Conservation (phyloP, 2,797 vertebrate species). For the Mycteria americana region DNA sequence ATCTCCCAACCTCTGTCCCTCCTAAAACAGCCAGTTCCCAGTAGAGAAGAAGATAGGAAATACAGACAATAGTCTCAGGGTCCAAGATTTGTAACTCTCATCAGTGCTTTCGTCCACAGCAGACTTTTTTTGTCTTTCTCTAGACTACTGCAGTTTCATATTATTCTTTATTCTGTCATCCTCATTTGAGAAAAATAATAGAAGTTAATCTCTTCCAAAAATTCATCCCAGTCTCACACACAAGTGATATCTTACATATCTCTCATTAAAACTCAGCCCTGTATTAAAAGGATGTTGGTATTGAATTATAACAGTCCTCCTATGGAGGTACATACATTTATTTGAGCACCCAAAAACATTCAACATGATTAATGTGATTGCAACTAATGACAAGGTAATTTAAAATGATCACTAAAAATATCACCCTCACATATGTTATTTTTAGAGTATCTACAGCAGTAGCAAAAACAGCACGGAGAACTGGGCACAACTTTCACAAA, state of each 20-base stretch:
- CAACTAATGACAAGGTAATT: conserved; percentile 1
- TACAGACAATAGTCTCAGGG: not conserved
- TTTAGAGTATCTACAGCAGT: conserved; percentile 30
- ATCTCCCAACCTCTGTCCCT: not conserved
- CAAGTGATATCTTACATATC: not conserved
- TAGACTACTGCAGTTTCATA: not conserved
- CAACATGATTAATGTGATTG: conserved; percentile 10
- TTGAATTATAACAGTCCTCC: not conserved
- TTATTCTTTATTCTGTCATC: not conserved
- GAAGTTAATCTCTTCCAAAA: not conserved
- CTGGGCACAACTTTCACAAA: conserved; percentile 55
- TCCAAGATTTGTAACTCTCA: not conserved
- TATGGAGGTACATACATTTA: not conserved
- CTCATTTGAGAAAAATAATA: not conserved
- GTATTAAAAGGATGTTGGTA: not conserved
- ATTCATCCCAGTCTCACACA: not conserved
- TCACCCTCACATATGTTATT: conserved; percentile 21
- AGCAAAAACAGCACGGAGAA: conserved; percentile 33
- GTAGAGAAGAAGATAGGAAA: not conserved
- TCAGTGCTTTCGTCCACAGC: not conserved
- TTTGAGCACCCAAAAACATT: not conserved
- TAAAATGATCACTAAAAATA: conserved; percentile 25
- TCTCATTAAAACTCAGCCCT: not conserved
- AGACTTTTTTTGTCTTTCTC: not conserved
- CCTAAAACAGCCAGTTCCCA: not conserved